These are phyloP conservation scores for Griposia aprilina DNA, from an alignment of 2,888 invertebrate genomes.

Conservation along the genomic window DNA sequence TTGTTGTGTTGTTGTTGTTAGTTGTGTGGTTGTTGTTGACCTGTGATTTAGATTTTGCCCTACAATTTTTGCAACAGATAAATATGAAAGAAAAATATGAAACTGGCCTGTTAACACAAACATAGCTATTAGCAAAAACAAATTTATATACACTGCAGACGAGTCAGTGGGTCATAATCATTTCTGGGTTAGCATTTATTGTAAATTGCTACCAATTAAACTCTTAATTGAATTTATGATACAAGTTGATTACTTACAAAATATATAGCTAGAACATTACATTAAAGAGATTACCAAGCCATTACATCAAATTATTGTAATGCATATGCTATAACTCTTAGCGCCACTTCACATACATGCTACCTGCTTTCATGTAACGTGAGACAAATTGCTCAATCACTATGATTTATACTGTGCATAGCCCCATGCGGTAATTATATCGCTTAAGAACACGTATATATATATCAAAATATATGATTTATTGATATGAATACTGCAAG, in stretches of 20 bases:
- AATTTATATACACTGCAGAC: not conserved
- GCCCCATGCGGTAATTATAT: conserved; percentile 34
- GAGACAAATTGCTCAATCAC: conserved; percentile 54
- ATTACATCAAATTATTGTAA: conserved; percentile 41
- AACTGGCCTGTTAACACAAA: no score
- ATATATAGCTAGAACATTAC: conserved; percentile 10
- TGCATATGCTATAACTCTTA: conserved; percentile 30
- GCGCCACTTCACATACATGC: conserved; percentile 34
- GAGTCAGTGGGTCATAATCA: conserved; percentile 20
- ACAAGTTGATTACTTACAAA: conserved; percentile 36
- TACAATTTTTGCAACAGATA: no score
- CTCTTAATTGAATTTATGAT: conserved; percentile 27
- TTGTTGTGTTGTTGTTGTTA: no score
- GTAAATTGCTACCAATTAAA: not conserved
- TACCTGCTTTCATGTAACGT: conserved; percentile 35
- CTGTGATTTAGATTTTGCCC: no score
- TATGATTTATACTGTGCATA: conserved; percentile 41
- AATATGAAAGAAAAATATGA: no score
- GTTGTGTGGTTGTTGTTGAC: no score
- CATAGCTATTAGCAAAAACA: no score
- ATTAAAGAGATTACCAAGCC: conserved; percentile 30
- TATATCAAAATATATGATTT: conserved; percentile 46
- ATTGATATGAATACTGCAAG: conserved; percentile 26
- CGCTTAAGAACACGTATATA: conserved; percentile 31
- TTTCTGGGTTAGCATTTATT: not conserved